Conservation (phyloP, 1,140 invertebrate species). For the Sycophaga agraensis region DNA sequence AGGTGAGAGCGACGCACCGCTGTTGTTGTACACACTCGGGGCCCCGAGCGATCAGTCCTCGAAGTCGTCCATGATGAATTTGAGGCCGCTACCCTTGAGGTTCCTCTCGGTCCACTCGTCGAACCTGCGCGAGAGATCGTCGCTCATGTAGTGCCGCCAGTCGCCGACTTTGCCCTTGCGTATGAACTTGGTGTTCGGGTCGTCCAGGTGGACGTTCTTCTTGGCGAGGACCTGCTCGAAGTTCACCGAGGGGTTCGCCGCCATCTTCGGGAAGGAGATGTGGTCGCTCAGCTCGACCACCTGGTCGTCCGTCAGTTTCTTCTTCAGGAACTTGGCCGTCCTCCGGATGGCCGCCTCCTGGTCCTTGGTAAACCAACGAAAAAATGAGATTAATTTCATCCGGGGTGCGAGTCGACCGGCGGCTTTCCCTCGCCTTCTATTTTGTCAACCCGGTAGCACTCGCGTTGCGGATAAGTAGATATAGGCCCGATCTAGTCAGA, state of each 20-base stretch:
- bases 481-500: too few relatives aligned
- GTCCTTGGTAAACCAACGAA: slow-evolving; percentile 58
- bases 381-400: too few relatives aligned
- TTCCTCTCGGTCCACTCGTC: slow-evolving; percentile 75
- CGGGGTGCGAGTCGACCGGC: too few relatives aligned
- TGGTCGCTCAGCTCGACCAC: slow-evolving; percentile 70
- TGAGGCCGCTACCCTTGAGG: slow-evolving; percentile 65
- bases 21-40: too few relatives aligned
- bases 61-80: slow-evolving; percentile 47
- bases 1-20: too few relatives aligned
- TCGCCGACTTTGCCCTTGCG: slow-evolving; percentile 81
- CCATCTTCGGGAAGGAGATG: slow-evolving; percentile 80
- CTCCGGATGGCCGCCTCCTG: slow-evolving; percentile 64
- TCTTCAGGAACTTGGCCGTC: slow-evolving; percentile 74
- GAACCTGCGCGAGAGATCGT: slow-evolving; percentile 68
- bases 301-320: slow-evolving; percentile 66
- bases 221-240: slow-evolving; percentile 64
- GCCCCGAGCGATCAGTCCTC: slow-evolving; percentile 11
- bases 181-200: slow-evolving; percentile 69
- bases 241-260: slow-evolving; percentile 76
- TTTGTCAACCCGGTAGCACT: too few relatives aligned
- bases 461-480: too few relatives aligned
- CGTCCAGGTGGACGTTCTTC: slow-evolving; percentile 53
- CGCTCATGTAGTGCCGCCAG: slow-evolving; percentile 79
- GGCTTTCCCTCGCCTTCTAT: too few relatives aligned